Evolutionary conservation across 2,888 invertebrate species (phyloP), one percentile per base, ranked within the genome.

Genomic region (Troides helena): DNA sequence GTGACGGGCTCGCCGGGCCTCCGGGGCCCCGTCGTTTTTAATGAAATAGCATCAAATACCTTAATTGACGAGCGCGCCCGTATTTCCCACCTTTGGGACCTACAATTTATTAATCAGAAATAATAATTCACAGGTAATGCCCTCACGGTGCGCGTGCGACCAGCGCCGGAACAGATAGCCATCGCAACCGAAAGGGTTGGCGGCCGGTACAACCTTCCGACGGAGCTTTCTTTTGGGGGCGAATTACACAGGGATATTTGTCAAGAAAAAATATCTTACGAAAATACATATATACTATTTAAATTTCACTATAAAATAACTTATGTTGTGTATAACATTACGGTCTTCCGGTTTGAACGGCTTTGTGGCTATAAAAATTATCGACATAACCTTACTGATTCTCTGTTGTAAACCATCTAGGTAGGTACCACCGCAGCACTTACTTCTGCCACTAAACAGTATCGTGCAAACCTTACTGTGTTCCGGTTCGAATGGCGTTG

Each of bases 101-200:
- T 79, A 86, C 90, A 90, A 90, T 91, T 90, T 92, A 92, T 92
- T 92, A 92, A 92, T 92, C 92, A 92, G 89, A 92, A 92, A 92
- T 92, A 91, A 92, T 92, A 92, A 90, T 90, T 92, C 90, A 92
- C 90, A 80, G 87, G 89, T 90, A 91, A 92, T 86, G 89, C 79
- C 77, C 77, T 76, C 80, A 77, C 80, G 80, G 82, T 78, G 81
- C 78, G 76, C 76, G 76, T 72, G 71, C 67, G 68, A 68, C 72
- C 70, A 39, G 70, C 65, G 58, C 25, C 58, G 56, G 18, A 46
- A 57, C 70, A 68, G 87, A 89, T 88, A 87, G 80, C 72, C 77
- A 87, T 86, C 83, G 74, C 83, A 78, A 79, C 81, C 81, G 84
- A 82, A 89, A 89, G 84, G 85, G 86, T 86, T 86, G 75, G 74